Evolutionary conservation across 2,888 invertebrate species (phyloP).

Genomic region (Heliconius erato): DNA sequence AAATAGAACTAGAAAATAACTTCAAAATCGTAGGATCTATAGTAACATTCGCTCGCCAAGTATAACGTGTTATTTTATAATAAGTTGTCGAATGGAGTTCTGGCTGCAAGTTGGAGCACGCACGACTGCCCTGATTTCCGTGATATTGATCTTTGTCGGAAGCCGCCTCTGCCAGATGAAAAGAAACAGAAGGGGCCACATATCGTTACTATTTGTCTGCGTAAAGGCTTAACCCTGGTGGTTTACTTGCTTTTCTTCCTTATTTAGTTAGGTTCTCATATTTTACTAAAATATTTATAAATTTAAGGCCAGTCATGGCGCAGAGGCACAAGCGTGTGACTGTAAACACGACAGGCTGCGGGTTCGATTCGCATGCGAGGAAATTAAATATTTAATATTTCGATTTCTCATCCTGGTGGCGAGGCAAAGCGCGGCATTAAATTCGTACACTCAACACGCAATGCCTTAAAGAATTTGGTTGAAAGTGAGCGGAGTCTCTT

Average conservation of each 20-base stretch:
- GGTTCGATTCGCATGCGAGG: no score
- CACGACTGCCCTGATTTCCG: slow-evolving; percentile 72
- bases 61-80: slow-evolving; percentile 66
- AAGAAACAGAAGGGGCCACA: slow-evolving; percentile 57
- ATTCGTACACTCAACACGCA: no score
- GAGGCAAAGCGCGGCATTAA: no score
- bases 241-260: slow-evolving; percentile 9
- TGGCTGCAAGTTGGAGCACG: slow-evolving; percentile 68
- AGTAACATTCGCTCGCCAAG: neutral
- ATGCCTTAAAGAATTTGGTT: no score
- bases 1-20: neutral
- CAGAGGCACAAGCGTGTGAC: no score
- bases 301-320: no score
- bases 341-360: no score
- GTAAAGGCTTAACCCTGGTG: slow-evolving; percentile 22
- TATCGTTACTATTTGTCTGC: slow-evolving; percentile 39
- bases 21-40: neutral
- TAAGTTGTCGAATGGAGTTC: slow-evolving; percentile 78
- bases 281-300: neutral
- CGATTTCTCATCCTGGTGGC: no score
- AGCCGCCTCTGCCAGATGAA: slow-evolving; percentile 63
- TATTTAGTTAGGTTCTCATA: neutral
- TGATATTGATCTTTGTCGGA: slow-evolving; percentile 77
- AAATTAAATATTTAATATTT: no score
- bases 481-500: no score